A percentile compares a stretch with the other conserved stretches of the same genome.
These are phyloP conservation scores for Chironex yamaguchii DNA, from an alignment of 30 jellyfish, hydroid and myxozoan genomes.

Conservation along the genomic window DNA sequence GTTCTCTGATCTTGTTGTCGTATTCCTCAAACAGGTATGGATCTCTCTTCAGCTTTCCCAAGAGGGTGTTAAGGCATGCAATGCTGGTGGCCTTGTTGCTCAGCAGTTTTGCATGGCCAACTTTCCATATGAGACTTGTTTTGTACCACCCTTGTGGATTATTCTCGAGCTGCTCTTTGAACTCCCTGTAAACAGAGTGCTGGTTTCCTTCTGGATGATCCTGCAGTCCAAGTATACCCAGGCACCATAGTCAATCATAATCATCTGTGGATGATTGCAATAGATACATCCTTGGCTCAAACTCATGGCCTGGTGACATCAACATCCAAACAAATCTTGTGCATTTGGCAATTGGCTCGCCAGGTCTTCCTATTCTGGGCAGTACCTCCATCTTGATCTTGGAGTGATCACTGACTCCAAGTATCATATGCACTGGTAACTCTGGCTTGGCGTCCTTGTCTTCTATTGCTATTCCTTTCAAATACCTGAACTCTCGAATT, in stretches of 20 bases:
- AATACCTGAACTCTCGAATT: constrained; percentile 44
- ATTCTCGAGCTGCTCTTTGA: background rate
- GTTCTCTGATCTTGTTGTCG: too few relatives aligned
- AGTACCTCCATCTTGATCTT: constrained; percentile 47
- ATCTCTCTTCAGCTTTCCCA: too few relatives aligned
- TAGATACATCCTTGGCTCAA: too few relatives aligned
- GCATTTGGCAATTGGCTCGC: constrained; percentile 74
- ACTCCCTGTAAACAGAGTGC: too few relatives aligned
- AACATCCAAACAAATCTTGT: constrained; percentile 83
- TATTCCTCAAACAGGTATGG: too few relatives aligned
- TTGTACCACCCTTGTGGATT: constrained; percentile 7
- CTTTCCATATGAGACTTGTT: constrained; percentile 15
- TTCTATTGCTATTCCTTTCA: constrained; percentile 46
- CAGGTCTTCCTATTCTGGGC: constrained; percentile 64
- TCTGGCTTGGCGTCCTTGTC: constrained; percentile 41
- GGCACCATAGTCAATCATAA: too few relatives aligned
- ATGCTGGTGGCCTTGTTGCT: too few relatives aligned
- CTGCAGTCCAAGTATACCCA: too few relatives aligned
- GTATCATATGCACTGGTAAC: constrained; percentile 44
- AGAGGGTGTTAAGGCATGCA: too few relatives aligned
- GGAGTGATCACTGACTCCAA: constrained; percentile 67
- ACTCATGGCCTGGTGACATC: constrained; percentile 73
- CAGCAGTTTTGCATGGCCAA: too few relatives aligned
- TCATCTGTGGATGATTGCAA: too few relatives aligned
- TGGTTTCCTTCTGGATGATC: too few relatives aligned